Conservation (phyloP, 2,888 invertebrate genomes). For the Oegoconia quadripuncta region DNA sequence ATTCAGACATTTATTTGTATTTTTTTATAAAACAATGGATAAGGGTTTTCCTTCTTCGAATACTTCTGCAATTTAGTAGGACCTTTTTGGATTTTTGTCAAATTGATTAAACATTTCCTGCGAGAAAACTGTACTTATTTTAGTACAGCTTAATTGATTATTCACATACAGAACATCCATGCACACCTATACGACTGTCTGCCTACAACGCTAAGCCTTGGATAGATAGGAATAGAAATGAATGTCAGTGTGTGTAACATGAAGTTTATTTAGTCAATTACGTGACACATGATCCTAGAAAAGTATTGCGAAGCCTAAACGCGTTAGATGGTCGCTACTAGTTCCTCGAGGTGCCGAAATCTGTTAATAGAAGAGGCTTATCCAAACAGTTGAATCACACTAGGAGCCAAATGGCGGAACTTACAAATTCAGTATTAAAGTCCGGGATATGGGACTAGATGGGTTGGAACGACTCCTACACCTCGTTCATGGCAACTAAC, state of each 20-base stretch:
- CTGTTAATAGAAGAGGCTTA: conserved; percentile 48
- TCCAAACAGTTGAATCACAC: conserved; percentile 45
- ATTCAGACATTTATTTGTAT: too few species aligned
- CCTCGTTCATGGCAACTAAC: conserved; percentile 67
- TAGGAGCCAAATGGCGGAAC: conserved; percentile 41
- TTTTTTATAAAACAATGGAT: too few species aligned
- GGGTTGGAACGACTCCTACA: conserved; percentile 45
- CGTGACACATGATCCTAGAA: conserved; percentile 35
- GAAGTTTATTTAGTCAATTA: conserved; percentile 46
- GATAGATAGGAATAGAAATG: conserved; percentile 33
- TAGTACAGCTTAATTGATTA: too few species aligned
- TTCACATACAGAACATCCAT: conserved; percentile 1
- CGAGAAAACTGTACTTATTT: too few species aligned
- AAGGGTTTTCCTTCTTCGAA: too few species aligned
- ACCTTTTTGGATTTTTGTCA: too few species aligned
- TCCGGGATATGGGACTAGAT: conserved; percentile 43
- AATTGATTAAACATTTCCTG: too few species aligned
- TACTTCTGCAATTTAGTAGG: too few species aligned
- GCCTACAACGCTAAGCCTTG: conserved; percentile 44
- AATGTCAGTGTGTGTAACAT: conserved; percentile 33
- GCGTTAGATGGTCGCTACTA: conserved; percentile 35
- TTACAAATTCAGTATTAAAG: conserved; percentile 63
- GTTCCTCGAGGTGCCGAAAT: conserved; percentile 31
- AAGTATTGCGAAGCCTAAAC: conserved; percentile 18
- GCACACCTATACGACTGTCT: not conserved